Evolutionary conservation across 2,888 invertebrate species (phyloP), one percentile per base, ranked within the genome.

Genomic region (Lasioglossum figueresi): DNA sequence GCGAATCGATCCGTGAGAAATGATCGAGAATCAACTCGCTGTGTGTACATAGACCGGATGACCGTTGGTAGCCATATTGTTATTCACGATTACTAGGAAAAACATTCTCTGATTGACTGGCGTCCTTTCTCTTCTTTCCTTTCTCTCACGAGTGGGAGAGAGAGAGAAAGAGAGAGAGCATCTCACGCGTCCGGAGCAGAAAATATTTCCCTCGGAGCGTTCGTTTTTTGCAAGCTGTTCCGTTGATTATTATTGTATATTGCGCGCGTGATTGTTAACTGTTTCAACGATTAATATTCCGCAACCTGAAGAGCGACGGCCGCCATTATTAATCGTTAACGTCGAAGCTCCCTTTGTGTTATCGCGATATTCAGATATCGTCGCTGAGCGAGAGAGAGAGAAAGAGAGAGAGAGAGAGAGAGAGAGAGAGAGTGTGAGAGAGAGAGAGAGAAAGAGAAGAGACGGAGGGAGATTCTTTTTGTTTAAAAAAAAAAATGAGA

Each of bases 121-220:
- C 76, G 79, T 84, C 78, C 83, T 89, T 89, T 87, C 80, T 89
- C 84, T 84, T 84, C 86, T 87, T 79, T 88, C 86, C 88, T 82
- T 82, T 85, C 84, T 87, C 79, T 83, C 82, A 48, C 80, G 72
- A 56, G 10, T 14, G n/a, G n/a, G 48, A 23, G 48, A 8, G 23
- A 0, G 43, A 12, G 40, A 40, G 12, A 8, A 8, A 48, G 48
- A 48, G 14, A 14, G 56, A n/a, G 19, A 43, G 66, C 68, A 77
- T 77, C 37, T 68, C 52, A 40, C 68, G 68, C 48, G 68, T n/a
- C 23, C 37, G 40, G 66, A 68, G 23, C 37, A 37, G 68, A 68
- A 68, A 68, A 12, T 37, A 23, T 37, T 68, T 68, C 34, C 68
- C 68, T 23, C 68, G 68, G 63, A 63, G 63, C 63, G 63, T 31